Evolutionary conservation across 2,888 invertebrate species (phyloP).

Genomic region (Eurytoma californica): DNA sequence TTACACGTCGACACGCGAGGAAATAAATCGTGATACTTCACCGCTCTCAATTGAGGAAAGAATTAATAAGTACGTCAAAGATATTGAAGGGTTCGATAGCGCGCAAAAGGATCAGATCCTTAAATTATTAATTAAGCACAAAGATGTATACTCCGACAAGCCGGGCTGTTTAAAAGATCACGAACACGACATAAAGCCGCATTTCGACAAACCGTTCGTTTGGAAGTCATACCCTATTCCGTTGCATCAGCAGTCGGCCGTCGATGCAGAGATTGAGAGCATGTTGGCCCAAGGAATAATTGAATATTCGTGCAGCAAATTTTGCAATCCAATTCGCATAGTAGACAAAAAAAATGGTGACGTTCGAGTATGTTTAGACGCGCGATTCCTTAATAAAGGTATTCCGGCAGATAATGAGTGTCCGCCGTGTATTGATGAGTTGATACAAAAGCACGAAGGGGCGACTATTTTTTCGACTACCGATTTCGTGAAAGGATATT

Average conservation of each 20-base stretch:
- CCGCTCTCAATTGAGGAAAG: neutral
- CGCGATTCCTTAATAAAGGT: neutral
- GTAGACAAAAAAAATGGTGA: neutral
- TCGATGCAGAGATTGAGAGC: neutral
- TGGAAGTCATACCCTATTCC: neutral
- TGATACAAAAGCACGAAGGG: constrained; percentile 10
- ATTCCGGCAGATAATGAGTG: neutral
- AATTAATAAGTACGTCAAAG: neutral
- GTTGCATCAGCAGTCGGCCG: neutral
- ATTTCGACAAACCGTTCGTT: neutral
- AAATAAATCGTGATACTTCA: too few species aligned
- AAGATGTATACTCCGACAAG: neutral
- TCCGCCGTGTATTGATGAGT: constrained; percentile 8
- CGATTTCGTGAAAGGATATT: neutral
- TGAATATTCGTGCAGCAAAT: too few species aligned
- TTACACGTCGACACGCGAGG: too few species aligned
- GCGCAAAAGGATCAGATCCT: neutral
- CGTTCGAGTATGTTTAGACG: neutral
- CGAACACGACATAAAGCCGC: neutral
- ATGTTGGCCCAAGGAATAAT: neutral
- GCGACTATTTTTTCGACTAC: neutral
- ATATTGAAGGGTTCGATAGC: neutral
- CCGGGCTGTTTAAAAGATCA: constrained; percentile 5
- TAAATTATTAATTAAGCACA: neutral
- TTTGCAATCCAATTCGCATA: constrained; percentile 24